A percentile compares a stretch with the other conserved stretches of the same genome.
phyloP scores from a whole-genome alignment of 2,888 invertebrate species.

The Timema podura region DNA sequence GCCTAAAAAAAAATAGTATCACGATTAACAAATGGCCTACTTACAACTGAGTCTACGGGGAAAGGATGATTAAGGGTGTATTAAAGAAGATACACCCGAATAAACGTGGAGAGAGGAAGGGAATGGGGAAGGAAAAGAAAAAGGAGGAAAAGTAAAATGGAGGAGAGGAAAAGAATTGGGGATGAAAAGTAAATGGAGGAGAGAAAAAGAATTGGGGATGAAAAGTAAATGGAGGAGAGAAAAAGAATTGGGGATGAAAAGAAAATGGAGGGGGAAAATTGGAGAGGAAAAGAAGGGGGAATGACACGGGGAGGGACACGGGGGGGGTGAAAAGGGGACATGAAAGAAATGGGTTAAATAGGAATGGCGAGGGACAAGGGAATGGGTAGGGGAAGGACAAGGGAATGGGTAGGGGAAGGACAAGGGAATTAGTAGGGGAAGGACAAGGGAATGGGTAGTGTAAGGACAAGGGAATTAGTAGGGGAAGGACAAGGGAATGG shows the following conservation, averaged over 20 bases:
- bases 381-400: neutral
- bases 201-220: neutral
- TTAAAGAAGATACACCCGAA: neutral
- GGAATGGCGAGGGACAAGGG: neutral
- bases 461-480: too few species aligned
- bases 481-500: too few species aligned
- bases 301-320: neutral
- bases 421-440: too few species aligned
- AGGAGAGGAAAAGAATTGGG: neutral
- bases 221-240: neutral
- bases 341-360: constrained; percentile 1
- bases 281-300: neutral
- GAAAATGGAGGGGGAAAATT: neutral
- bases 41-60: too few species aligned
- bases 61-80: too few species aligned
- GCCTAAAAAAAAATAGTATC: too few species aligned
- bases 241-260: neutral
- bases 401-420: too few species aligned
- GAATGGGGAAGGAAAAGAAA: constrained; percentile 5
- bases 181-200: neutral
- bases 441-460: too few species aligned
- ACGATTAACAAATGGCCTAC: too few species aligned
- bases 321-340: neutral
- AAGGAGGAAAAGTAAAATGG: neutral
- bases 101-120: constrained; percentile 21